phyloP scores from a whole-genome alignment of 2,113 vertebrate species.

The Asarcornis scutulata region DNA sequence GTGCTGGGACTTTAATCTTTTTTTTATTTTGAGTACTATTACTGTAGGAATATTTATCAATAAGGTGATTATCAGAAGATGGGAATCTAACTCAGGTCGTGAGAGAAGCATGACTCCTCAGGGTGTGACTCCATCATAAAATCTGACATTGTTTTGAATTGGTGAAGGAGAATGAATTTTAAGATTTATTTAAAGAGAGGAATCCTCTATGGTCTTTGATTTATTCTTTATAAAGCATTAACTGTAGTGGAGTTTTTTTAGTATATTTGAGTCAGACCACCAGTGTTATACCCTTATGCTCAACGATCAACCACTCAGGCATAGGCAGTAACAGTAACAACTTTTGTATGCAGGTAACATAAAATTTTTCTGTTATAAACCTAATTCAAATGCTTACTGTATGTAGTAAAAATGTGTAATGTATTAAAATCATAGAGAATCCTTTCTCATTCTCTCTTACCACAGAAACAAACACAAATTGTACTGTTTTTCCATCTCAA shows the following conservation, averaged over 20 bases:
- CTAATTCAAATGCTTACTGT: neutral
- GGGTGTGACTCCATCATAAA: neutral
- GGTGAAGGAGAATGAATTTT: neutral
- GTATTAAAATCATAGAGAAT: neutral
- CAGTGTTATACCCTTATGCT: neutral
- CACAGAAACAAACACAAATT: constrained; percentile 9
- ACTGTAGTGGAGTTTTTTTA: neutral
- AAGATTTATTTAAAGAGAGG: neutral
- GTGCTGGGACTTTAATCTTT: neutral
- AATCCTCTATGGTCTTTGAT: neutral
- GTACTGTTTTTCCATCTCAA: neutral
- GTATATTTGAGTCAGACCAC: neutral
- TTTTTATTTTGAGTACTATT: neutral
- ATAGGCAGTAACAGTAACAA: neutral
- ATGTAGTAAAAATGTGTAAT: neutral
- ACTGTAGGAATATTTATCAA: neutral
- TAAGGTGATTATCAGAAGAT: neutral
- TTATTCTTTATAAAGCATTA: neutral
- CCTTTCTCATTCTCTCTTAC: neutral
- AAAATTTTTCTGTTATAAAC: neutral
- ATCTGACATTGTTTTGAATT: neutral
- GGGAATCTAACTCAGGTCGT: neutral
- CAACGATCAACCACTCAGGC: neutral
- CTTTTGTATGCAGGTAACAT: neutral
- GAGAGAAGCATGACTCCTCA: neutral